These are phyloP conservation scores for Desmodus rotundus DNA, from an alignment of 2,113 vertebrate species.

Conservation along the genomic window DNA sequence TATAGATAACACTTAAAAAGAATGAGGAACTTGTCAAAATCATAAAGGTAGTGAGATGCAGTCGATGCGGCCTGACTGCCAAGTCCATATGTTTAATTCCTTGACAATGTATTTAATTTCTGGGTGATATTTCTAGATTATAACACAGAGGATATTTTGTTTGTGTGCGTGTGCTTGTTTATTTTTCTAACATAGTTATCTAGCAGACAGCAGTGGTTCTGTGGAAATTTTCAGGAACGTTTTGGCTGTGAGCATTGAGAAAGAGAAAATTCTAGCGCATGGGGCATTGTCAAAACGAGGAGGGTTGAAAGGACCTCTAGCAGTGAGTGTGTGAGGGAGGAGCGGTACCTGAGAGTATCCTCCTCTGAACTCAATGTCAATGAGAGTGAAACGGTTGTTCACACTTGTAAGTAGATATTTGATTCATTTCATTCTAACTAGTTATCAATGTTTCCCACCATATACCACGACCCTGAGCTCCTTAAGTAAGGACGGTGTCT, in stretches of 20 bases:
- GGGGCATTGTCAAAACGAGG: neutral
- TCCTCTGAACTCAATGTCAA: neutral
- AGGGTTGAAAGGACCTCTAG: neutral
- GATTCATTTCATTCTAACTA: neutral
- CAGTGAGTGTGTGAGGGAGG: neutral
- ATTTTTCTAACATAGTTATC: neutral
- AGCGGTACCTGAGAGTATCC: neutral
- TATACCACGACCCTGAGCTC: neutral
- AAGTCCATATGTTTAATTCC: neutral
- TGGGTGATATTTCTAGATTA: neutral
- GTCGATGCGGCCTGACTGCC: neutral
- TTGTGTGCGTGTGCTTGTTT: neutral
- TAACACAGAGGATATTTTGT: neutral
- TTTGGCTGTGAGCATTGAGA: neutral
- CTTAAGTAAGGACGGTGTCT: neutral
- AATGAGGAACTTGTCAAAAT: neutral
- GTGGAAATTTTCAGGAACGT: neutral
- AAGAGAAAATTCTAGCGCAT: neutral
- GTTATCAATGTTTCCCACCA: neutral
- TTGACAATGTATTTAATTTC: neutral
- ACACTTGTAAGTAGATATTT: neutral
- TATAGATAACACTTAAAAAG: neutral
- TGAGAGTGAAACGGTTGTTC: neutral
- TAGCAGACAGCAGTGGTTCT: neutral
- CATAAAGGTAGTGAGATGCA: neutral